phyloP scores from a whole-genome alignment of 2,113 vertebrate genomes.

The Melanostigma gelatinosum region DNA sequence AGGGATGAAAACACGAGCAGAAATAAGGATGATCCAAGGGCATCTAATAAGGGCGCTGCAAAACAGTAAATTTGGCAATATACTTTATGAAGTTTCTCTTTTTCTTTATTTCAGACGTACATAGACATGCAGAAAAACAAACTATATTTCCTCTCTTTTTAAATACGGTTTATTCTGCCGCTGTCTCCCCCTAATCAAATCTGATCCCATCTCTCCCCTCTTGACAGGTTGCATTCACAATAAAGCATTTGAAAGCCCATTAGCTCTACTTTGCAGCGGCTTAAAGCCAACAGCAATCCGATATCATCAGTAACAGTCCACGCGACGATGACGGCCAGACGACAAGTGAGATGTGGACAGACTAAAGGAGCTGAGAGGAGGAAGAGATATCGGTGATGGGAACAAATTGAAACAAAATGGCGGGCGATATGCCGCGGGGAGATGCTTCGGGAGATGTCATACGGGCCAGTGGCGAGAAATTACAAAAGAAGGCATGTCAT shows the following conservation, averaged over 20 bases:
- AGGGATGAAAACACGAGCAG: conserved; percentile 32
- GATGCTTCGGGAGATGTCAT: conserved; percentile 52
- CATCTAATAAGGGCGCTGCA: conserved; percentile 40
- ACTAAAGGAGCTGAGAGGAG: conserved; percentile 55
- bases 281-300: conserved; percentile 58
- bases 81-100: conserved; percentile 34
- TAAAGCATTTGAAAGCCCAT: conserved; percentile 73
- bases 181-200: conserved; percentile 61
- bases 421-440: conserved; percentile 10
- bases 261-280: conserved; percentile 58
- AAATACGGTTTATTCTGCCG: conserved; percentile 55
- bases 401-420: conserved; percentile 76
- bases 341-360: conserved; percentile 66
- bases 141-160: conserved; percentile 43
- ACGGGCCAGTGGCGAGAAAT: conserved; percentile 42
- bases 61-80: conserved; percentile 27
- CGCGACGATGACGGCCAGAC: conserved; percentile 67
- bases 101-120: conserved; percentile 2
- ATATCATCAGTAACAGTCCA: conserved; percentile 73
- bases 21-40: conserved; percentile 49
- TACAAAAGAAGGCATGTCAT: conserved; percentile 19
- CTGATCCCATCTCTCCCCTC: conserved; percentile 67
- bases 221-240: conserved; percentile 71
- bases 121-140: conserved; percentile 28
- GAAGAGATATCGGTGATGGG: conserved; percentile 60